phyloP scores from a whole-genome alignment of 1,140 invertebrate species.

The Lethrus apterus region DNA sequence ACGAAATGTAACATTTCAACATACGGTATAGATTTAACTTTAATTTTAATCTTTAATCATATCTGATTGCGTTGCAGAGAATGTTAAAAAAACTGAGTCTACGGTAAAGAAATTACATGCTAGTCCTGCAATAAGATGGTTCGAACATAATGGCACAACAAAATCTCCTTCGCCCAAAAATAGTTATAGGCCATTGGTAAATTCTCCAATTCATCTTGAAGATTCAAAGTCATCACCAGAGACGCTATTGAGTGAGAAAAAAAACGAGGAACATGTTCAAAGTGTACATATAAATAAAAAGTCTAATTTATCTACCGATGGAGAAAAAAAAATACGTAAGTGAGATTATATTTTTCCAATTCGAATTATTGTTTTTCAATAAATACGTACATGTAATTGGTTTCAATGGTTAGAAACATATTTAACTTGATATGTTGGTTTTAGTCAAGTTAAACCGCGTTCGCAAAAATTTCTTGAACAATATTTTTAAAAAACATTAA shows the following conservation, averaged over 20 bases:
- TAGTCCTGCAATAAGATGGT: conserved; percentile 18
- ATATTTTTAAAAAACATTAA: too few relatives aligned
- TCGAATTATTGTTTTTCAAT: too few relatives aligned
- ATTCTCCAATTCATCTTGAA: conserved; percentile 30
- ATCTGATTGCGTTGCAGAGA: background rate
- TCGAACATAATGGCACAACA: conserved; percentile 18
- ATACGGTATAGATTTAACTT: conserved; percentile 31
- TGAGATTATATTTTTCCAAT: too few relatives aligned
- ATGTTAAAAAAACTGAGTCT: background rate
- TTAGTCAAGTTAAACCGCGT: too few relatives aligned
- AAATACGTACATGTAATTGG: too few relatives aligned
- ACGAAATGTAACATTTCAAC: conserved; percentile 26
- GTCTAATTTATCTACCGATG: too few relatives aligned
- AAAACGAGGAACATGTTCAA: too few relatives aligned
- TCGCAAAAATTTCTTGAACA: too few relatives aligned
- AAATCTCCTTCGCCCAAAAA: conserved; percentile 26
- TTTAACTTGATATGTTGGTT: too few relatives aligned
- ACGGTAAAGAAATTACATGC: conserved; percentile 13
- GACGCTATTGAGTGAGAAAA: conserved; percentile 11
- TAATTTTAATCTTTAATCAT: conserved; percentile 3
- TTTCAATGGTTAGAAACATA: too few relatives aligned
- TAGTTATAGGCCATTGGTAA: conserved; percentile 24
- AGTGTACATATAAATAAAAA: conserved; percentile 23
- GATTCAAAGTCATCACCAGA: conserved; percentile 34
- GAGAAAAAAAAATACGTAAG: too few relatives aligned